Conservation (phyloP, 2,888 invertebrate genomes). For the Rhyacophila evoluta region DNA sequence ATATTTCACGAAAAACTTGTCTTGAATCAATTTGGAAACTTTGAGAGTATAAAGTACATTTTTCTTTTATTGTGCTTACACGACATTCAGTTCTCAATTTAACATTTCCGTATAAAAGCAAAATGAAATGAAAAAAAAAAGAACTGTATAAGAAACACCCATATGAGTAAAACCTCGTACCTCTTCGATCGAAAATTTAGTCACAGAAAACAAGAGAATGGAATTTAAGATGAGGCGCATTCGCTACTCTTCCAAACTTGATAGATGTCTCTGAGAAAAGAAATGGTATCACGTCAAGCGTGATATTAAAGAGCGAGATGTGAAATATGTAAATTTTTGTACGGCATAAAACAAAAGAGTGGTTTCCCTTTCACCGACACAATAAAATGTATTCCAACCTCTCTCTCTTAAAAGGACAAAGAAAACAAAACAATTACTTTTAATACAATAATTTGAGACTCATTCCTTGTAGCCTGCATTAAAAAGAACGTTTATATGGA, state of each 20-base stretch:
- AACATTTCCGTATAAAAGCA: conserved; percentile 22
- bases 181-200: conserved; percentile 47
- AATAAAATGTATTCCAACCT: conserved; percentile 1
- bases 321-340: conserved; percentile 53
- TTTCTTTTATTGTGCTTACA: conserved; percentile 23
- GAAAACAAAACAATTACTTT: conserved; percentile 20
- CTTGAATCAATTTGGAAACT: neutral
- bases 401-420: neutral
- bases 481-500: neutral
- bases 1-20: conserved; percentile 6
- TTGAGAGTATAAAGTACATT: neutral
- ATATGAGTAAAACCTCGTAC: conserved; percentile 27
- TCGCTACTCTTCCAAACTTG: conserved; percentile 52
- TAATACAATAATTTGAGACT: conserved; percentile 22
- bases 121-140: neutral
- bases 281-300: conserved; percentile 54
- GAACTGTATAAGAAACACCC: conserved; percentile 4
- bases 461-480: neutral
- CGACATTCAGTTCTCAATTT: conserved; percentile 5
- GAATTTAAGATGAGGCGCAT: conserved; percentile 47
- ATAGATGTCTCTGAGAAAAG: conserved; percentile 54
- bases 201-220: conserved; percentile 46
- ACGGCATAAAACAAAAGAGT: conserved; percentile 45
- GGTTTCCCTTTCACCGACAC: conserved; percentile 12
- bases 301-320: conserved; percentile 54